Conservation (phyloP, 2,113 vertebrate species). For the Channa argus region DNA sequence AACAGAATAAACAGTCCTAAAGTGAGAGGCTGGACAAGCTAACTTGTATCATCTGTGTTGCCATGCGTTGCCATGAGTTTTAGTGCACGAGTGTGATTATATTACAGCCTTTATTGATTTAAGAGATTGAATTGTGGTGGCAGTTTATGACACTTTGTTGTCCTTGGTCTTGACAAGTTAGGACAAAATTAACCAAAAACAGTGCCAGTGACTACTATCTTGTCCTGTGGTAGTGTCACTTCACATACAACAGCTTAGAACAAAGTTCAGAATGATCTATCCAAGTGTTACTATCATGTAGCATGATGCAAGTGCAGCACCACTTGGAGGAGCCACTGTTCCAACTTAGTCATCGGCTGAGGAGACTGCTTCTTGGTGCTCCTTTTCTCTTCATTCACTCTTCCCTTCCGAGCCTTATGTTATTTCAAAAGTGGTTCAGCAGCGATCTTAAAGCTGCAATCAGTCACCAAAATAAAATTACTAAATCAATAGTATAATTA, state of each 20-base stretch:
- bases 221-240: background rate
- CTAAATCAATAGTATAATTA: constrained; percentile 49
- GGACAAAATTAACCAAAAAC: constrained; percentile 46
- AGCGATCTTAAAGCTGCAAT: constrained; percentile 34
- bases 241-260: background rate
- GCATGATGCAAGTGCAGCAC: constrained; percentile 6
- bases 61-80: no score
- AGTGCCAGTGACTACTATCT: background rate
- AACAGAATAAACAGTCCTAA: constrained; percentile 8
- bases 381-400: constrained; percentile 8
- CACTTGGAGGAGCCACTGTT: constrained; percentile 71
- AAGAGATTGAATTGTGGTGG: constrained; percentile 30
- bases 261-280: background rate
- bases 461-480: constrained; percentile 47
- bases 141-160: constrained; percentile 11
- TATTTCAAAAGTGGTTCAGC: constrained; percentile 12
- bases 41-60: no score
- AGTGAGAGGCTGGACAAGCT: no score
- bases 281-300: background rate
- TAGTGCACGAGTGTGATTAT: constrained; percentile 11
- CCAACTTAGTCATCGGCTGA: constrained; percentile 2
- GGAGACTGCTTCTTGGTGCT: background rate
- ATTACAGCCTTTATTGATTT: constrained; percentile 32
- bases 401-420: background rate
- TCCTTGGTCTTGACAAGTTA: constrained; percentile 28